Evolutionary conservation across 2,888 invertebrate genomes (phyloP).

Genomic region (Apodemia hepburni): DNA sequence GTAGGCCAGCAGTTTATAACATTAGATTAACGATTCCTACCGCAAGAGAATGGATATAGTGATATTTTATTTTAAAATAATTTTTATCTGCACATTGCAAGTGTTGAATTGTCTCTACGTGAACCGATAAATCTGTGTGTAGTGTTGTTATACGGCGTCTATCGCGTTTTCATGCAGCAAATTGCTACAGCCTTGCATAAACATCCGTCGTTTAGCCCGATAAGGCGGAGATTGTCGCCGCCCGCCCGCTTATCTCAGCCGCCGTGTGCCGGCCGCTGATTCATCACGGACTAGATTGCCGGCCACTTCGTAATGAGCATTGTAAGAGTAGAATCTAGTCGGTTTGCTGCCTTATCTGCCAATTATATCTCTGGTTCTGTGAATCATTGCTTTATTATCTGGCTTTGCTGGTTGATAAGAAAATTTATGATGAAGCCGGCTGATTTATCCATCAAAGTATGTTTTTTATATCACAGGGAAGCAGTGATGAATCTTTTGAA

Average conservation of each 20-base stretch:
- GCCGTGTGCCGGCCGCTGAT: slow-evolving; percentile 29
- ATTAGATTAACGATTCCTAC: too few relatives aligned
- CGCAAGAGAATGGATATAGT: too few relatives aligned
- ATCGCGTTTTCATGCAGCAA: slow-evolving; percentile 31
- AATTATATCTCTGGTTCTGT: neutral
- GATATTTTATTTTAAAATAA: too few relatives aligned
- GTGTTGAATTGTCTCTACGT: too few relatives aligned
- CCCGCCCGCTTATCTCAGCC: slow-evolving; percentile 41
- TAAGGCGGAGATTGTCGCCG: slow-evolving; percentile 45
- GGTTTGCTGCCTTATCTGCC: slow-evolving; percentile 28
- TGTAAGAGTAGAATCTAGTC: slow-evolving; percentile 6
- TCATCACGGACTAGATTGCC: slow-evolving; percentile 32
- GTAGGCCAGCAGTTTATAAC: too few relatives aligned
- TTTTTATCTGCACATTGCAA: too few relatives aligned
- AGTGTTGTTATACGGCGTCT: neutral
- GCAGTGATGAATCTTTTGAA: too few relatives aligned
- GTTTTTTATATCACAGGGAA: too few relatives aligned
- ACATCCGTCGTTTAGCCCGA: slow-evolving; percentile 62
- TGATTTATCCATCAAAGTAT: neutral
- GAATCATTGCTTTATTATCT: neutral
- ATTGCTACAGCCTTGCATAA: slow-evolving; percentile 48
- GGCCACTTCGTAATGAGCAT: slow-evolving; percentile 19
- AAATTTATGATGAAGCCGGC: neutral
- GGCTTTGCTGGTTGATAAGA: neutral
- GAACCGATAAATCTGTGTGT: too few relatives aligned